Base-by-base conservation (phyloP, 2,888 invertebrate genomes). In the Rhagonycha fulva region DNA sequence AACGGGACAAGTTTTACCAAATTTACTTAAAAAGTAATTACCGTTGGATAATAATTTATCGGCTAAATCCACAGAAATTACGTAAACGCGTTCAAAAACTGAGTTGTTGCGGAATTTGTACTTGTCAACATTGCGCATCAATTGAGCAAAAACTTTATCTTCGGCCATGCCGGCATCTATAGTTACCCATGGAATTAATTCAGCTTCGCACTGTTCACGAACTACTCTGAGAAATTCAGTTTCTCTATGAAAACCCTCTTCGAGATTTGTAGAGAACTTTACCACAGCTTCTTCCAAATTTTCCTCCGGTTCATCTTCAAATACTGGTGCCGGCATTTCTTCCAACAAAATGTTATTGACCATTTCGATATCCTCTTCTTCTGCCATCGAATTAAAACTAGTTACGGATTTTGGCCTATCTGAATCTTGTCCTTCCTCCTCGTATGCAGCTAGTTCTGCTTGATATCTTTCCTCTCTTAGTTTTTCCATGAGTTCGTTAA, bases 1-100 rank as follows among this genome's bases (percentile, higher is more conserved):
- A 0, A 94, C 93, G 0, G 94, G 94, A 84, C 93, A 93, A 82
- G 90, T 89, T 72, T 90, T 89, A 23, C 91, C 90, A 84, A 93
- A 93, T 80, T 90, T 90, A 83, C 93, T 93, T 19, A 91, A 84
- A 78, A 93, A 90, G 83, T 87, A 92, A 84, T 91, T 91, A 4
- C 93, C 93, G 77, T 87, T 87, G 2, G 87, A 83, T 60, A 93
- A 82, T 63, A 93, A 85, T 71, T 87, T 86, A 81, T 93, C 91
- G 5, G 93, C 92, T 14, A 89, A 86, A 79, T 91, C 90, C 12
- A 86, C 79, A 71, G 88, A 87, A 2, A 92, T 84, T 30, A 90
- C 86, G 82, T 89, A 90, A 4, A 91, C 90, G 84, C 90, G 88
- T 84, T 93, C 93, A 75, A 93, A 89, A 78, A 90, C 84, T 0